A percentile compares a stretch with the other conserved stretches of the same genome.
phyloP scores from a whole-genome alignment of 2,888 invertebrate genomes.

The Bembecia ichneumoniformis region DNA sequence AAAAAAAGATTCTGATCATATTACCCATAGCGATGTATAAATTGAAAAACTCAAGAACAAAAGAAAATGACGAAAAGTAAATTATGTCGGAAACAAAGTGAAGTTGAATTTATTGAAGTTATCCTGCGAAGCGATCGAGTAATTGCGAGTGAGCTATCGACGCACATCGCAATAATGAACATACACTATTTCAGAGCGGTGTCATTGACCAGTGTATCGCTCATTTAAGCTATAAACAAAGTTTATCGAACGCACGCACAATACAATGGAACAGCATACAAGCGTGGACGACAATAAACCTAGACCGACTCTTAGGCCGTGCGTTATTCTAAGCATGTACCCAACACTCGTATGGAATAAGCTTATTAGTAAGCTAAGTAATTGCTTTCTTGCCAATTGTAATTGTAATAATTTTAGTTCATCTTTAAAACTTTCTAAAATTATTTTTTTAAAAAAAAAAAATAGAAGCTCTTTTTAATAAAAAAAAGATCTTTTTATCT shows the following conservation, averaged over 20 bases:
- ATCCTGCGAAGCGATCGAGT: slow-evolving; percentile 32
- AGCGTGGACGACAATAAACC: slow-evolving; percentile 41
- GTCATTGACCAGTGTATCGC: slow-evolving; percentile 57
- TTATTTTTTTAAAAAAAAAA: too few species aligned
- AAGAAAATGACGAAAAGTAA: neutral
- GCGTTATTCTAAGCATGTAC: too few species aligned
- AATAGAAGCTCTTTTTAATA: too few species aligned
- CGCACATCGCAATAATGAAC: slow-evolving; percentile 31
- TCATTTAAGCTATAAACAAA: slow-evolving; percentile 65
- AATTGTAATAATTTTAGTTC: too few species aligned
- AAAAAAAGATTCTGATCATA: neutral
- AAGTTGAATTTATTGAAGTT: slow-evolving; percentile 11
- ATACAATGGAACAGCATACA: slow-evolving; percentile 42
- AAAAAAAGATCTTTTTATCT: too few species aligned
- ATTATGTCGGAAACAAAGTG: neutral
- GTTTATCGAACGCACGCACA: slow-evolving; percentile 59
- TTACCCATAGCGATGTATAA: neutral
- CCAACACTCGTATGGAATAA: too few species aligned
- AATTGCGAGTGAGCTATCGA: slow-evolving; percentile 37
- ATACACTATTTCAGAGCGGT: slow-evolving; percentile 46
- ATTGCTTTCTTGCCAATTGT: too few species aligned
- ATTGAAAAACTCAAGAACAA: neutral
- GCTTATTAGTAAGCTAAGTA: too few species aligned
- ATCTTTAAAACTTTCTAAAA: too few species aligned
- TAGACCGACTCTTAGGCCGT: neutral